Conservation (phyloP, 2,888 invertebrate genomes). For the Nomada fabriciana region DNA sequence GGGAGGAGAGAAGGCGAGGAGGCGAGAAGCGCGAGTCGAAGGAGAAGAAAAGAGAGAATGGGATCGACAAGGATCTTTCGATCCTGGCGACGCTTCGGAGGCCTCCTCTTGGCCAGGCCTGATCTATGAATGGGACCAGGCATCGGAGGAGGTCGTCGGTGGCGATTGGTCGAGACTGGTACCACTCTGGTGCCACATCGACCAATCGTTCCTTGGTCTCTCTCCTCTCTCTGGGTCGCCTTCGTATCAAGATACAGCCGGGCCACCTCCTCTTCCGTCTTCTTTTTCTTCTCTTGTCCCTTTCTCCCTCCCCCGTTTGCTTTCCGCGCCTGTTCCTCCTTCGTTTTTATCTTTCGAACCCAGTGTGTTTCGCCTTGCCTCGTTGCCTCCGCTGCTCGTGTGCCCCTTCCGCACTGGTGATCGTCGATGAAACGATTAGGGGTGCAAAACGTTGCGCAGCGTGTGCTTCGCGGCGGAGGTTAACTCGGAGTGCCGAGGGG, state of each 20-base stretch:
- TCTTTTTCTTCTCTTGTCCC: conserved; percentile 59
- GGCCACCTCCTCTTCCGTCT: conserved; percentile 68
- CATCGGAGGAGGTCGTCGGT: conserved; percentile 76
- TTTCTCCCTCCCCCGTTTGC: conserved; percentile 57
- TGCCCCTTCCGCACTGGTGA: conserved; percentile 28
- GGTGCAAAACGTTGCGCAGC: neutral
- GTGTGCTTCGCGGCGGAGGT: neutral
- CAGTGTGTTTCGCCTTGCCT: conserved; percentile 13
- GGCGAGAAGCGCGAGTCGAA: conserved; percentile 18
- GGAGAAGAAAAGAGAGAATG: conserved; percentile 51
- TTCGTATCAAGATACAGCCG: conserved; percentile 56
- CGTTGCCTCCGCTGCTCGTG: neutral
- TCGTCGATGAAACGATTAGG: conserved; percentile 43
- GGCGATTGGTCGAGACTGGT: conserved; percentile 77
- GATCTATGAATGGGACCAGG: conserved; percentile 78
- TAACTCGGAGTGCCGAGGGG: neutral
- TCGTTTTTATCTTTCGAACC: conserved; percentile 43
- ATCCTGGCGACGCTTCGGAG: conserved; percentile 68
- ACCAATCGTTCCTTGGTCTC: conserved; percentile 78
- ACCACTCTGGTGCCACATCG: conserved; percentile 71
- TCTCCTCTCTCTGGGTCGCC: conserved; percentile 75
- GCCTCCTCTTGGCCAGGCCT: conserved; percentile 64
- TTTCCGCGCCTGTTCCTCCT: conserved; percentile 34
- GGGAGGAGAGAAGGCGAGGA: conserved; percentile 14
- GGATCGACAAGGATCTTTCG: conserved; percentile 75